A percentile compares a stretch with the other conserved stretches of the same genome.
These are phyloP conservation scores for Mus spicilegus DNA, from an alignment of 2,113 vertebrate genomes.

Conservation along the genomic window DNA sequence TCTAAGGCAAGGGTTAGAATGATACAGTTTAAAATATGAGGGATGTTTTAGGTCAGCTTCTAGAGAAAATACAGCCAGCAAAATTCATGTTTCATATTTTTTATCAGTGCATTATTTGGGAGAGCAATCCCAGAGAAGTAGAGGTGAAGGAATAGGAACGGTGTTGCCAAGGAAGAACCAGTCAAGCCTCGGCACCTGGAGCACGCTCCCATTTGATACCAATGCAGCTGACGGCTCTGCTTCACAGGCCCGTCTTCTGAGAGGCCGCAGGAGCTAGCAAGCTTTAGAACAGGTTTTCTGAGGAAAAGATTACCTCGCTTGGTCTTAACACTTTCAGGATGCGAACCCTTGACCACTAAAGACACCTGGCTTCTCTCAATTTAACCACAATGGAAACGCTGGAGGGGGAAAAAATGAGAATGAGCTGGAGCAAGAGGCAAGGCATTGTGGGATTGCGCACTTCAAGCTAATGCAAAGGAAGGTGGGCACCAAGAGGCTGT, in stretches of 20 bases:
- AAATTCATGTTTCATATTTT: background rate
- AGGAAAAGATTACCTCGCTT: background rate
- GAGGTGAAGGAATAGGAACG: background rate
- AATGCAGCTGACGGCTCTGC: accelerated
- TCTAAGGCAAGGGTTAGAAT: background rate
- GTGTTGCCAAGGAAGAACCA: background rate
- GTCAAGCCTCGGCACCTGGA: accelerated
- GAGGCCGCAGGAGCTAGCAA: background rate
- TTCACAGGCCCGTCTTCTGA: background rate
- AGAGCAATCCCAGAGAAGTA: background rate
- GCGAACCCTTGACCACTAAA: background rate
- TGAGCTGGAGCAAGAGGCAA: background rate
- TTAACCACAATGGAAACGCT: background rate
- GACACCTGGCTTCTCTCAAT: background rate
- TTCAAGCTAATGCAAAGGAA: background rate
- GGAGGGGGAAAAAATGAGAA: no score
- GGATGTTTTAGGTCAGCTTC: background rate
- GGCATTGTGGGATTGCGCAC: background rate
- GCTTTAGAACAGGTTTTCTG: background rate
- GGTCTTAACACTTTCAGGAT: background rate
- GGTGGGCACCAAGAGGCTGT: background rate
- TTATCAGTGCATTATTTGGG: background rate
- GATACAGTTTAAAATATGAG: conserved; percentile 8
- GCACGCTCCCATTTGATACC: no score
- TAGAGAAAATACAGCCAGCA: background rate